Evolutionary conservation across 2,797 vertebrate genomes (phyloP).

Genomic region (Pogoniulus pusillus): DNA sequence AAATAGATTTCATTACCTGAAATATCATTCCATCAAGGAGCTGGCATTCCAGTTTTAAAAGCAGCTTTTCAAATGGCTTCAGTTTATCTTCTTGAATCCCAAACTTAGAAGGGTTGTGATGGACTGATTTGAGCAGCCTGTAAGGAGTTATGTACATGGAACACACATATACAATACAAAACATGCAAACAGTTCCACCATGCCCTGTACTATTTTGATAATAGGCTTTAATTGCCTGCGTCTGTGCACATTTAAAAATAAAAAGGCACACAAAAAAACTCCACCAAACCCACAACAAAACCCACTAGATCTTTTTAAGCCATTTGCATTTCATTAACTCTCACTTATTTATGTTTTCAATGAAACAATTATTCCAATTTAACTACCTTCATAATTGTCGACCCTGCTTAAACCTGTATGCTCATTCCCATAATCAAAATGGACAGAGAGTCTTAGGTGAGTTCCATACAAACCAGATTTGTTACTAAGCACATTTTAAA

Average conservation of each 20-base stretch:
- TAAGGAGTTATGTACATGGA: not conserved
- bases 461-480: not conserved
- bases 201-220: not conserved
- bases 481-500: not conserved
- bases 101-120: conserved; percentile 97
- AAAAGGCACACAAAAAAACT: not conserved
- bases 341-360: not conserved
- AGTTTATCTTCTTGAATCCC: conserved; percentile 95
- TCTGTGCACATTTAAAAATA: not conserved
- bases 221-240: not conserved
- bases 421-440: not conserved
- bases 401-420: not conserved
- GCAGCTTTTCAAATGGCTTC: conserved; percentile 96
- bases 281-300: not conserved
- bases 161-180: not conserved
- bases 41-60: conserved; percentile 93
- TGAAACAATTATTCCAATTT: not conserved
- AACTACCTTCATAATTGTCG: not conserved
- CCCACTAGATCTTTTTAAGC: not conserved
- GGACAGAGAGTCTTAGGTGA: not conserved
- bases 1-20: conserved; percentile 81
- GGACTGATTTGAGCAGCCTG: conserved; percentile 96
- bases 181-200: not conserved
- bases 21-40: conserved; percentile 95
- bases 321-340: not conserved